phyloP scores from a whole-genome alignment of 2,888 invertebrate species.

The Hemicrepidius hirtus region DNA sequence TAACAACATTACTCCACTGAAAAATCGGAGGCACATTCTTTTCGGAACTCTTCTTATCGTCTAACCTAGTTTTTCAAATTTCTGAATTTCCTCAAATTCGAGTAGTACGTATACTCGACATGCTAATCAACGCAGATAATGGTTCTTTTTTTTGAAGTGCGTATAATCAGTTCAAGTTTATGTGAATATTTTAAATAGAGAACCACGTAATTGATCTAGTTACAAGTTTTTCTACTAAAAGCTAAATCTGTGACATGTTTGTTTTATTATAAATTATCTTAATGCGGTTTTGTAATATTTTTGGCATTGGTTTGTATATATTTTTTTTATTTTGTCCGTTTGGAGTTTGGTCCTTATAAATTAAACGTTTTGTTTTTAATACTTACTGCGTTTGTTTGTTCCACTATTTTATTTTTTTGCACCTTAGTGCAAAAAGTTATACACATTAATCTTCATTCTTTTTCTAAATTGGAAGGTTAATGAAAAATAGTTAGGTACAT shows the following conservation, averaged over 20 bases:
- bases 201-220: neutral
- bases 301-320: too few relatives aligned
- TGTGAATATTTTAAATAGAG: slow-evolving; percentile 8
- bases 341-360: too few relatives aligned
- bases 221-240: neutral
- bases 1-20: slow-evolving; percentile 3
- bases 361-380: too few relatives aligned
- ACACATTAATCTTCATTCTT: too few relatives aligned
- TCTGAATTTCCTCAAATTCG: slow-evolving; percentile 2
- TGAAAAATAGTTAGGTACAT: too few relatives aligned
- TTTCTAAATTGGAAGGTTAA: too few relatives aligned
- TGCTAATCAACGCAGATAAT: neutral
- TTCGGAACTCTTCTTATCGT: slow-evolving; percentile 1
- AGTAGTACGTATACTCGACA: neutral
- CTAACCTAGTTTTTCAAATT: slow-evolving; percentile 15
- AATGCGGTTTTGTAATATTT: too few relatives aligned
- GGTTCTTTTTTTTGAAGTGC: slow-evolving; percentile 13
- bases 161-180: slow-evolving; percentile 27
- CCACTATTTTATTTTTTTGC: too few relatives aligned
- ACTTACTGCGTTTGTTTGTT: too few relatives aligned
- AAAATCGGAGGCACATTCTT: neutral
- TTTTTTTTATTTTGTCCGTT: too few relatives aligned
- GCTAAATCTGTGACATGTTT: neutral
- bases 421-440: too few relatives aligned
- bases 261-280: neutral